Evolutionary conservation across 92 coral and sea anemone species (phyloP), one percentile per base, ranked within the genome.

Genomic region (Epizoanthus rinbou): DNA sequence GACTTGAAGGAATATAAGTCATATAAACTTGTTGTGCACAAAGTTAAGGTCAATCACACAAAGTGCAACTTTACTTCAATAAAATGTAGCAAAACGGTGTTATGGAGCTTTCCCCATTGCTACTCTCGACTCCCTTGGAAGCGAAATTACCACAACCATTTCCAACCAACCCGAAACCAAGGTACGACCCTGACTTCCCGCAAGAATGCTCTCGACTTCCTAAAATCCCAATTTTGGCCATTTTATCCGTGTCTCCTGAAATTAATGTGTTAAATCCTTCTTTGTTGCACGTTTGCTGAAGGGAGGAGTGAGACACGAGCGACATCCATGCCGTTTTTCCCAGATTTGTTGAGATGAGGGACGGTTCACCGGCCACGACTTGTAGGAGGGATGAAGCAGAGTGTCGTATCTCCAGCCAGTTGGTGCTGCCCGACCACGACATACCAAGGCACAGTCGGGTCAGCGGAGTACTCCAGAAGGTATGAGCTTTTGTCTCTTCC

Each of bases 401-500:
- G 4, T 76, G 82, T 76, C 45, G 10, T 31, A 76, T 62, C 41
- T 76, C 82, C 39, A 78, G 17, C 82, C 82, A 78, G 8, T 14
- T 62, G 0, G 57, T 62, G 11, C 0, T 13, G 19, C 21, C 3
- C 11, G 59, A 14, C 58, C 16, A 21, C 21, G 57, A 39, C 72
- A 45, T 78, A 23, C 72, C 82, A 2, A 78, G 7, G 22, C 82
- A 78, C 41, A 78, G 21, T 43, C 24, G 63, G 41, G 82, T 78
- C 56, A 78, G 58, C 58, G 82, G 82, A 21, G 82, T 78, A 39
- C 72, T 78, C 82, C 71, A 78, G 52, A 60, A 78, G 10, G 82
- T 78, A 47, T 78, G 82, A 15, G 21, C 37, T 6, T 62, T 78
- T 5, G 71, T 60, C 82, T 78, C 82, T 6, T 62, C 43, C 57